These are phyloP conservation scores for Chelonoidis abingdonii DNA, from an alignment of 2,113 vertebrate species.

Conservation along the genomic window DNA sequence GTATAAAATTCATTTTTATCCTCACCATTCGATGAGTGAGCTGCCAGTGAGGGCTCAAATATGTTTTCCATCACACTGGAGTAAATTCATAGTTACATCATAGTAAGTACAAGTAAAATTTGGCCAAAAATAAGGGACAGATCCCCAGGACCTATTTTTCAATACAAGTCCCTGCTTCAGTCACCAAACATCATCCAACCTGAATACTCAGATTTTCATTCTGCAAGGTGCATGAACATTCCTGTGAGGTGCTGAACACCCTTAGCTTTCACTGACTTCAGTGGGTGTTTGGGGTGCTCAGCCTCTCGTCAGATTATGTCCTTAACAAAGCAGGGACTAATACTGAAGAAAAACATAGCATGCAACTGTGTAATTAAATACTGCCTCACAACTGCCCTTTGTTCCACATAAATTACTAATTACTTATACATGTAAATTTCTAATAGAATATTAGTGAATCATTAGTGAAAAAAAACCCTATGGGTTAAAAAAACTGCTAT, in stretches of 20 bases:
- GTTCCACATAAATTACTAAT: neutral
- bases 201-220: neutral
- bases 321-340: too few species aligned
- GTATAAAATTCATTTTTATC: neutral
- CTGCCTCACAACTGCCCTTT: neutral
- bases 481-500: neutral
- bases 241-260: too few species aligned
- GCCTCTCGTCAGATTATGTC: too few species aligned
- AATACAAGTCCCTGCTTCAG: rapidly evolving
- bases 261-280: too few species aligned
- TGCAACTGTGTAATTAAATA: neutral
- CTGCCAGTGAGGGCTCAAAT: neutral
- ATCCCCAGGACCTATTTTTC: neutral
- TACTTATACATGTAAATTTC: neutral
- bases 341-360: neutral
- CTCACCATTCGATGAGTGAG: neutral
- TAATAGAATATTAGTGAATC: constrained; percentile 5
- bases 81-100: neutral
- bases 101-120: neutral
- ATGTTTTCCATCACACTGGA: neutral
- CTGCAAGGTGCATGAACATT: neutral
- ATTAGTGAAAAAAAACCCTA: constrained; percentile 25
- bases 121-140: neutral
- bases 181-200: neutral
- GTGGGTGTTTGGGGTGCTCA: too few species aligned